These are phyloP conservation scores for Neotoxoptera formosana DNA, from an alignment of 1,140 invertebrate genomes.

Conservation along the genomic window DNA sequence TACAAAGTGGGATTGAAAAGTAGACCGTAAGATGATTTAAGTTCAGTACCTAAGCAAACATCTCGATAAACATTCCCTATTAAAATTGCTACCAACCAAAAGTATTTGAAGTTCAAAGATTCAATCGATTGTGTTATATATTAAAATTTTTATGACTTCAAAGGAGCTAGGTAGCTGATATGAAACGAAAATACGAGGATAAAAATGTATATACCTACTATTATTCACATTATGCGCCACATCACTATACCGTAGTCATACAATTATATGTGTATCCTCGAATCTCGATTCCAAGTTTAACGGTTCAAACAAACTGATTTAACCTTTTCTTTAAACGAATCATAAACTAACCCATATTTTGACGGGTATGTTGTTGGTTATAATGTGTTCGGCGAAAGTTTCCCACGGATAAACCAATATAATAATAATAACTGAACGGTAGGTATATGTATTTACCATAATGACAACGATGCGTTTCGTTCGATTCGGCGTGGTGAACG, in stretches of 20 bases:
- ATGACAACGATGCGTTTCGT: constrained; percentile 78
- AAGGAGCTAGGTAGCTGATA: neutral
- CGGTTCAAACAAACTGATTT: neutral
- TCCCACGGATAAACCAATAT: neutral
- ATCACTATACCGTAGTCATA: neutral
- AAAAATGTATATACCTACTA: neutral
- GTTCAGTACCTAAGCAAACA: neutral
- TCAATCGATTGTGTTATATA: neutral
- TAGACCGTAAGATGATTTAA: neutral
- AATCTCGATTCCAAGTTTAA: constrained; percentile 53
- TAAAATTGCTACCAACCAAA: neutral
- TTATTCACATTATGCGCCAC: neutral
- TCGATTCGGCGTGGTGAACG: constrained; percentile 72
- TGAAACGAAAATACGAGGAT: neutral
- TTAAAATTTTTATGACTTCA: neutral
- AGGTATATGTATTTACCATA: constrained; percentile 70
- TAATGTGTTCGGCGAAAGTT: neutral
- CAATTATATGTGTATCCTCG: constrained; percentile 56
- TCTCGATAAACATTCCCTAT: neutral
- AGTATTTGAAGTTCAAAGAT: neutral
- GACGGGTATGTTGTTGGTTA: neutral
- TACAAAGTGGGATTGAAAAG: neutral
- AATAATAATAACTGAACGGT: neutral
- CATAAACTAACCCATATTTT: neutral
- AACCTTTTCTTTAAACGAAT: neutral